These are phyloP conservation scores for Ochotona princeps DNA, from an alignment of 2,113 vertebrate species.

Conservation along the genomic window DNA sequence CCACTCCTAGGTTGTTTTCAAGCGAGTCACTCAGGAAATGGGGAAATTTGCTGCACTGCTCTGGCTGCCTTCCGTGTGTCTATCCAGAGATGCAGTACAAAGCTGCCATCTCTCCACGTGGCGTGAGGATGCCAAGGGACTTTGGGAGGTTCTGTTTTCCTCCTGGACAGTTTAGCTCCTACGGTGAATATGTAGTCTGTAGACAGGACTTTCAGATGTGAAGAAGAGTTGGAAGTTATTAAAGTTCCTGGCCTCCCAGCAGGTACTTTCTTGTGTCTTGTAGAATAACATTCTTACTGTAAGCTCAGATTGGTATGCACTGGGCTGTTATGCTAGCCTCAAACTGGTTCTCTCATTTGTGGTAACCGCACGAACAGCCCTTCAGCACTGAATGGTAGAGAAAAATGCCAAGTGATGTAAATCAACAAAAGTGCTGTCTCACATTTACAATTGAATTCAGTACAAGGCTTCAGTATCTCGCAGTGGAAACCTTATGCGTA, in stretches of 20 bases:
- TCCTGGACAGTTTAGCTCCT: neutral
- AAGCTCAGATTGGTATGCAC: neutral
- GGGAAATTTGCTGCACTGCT: neutral
- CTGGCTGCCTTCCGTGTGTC: neutral
- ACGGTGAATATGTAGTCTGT: neutral
- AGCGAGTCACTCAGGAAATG: neutral
- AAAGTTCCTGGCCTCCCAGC: neutral
- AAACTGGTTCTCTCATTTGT: neutral
- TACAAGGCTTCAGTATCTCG: neutral
- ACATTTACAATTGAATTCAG: conserved; percentile 25
- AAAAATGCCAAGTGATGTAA: conserved; percentile 22
- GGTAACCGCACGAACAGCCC: neutral
- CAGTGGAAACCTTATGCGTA: neutral
- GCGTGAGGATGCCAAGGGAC: neutral
- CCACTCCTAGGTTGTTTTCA: neutral
- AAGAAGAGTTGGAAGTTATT: neutral
- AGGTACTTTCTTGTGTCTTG: neutral
- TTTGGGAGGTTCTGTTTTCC: neutral
- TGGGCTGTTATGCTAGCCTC: neutral
- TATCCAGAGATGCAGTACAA: neutral
- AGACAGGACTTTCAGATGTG: neutral
- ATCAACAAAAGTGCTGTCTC: neutral
- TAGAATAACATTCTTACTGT: neutral
- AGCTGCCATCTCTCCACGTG: neutral
- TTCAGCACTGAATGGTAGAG: neutral